A percentile compares a stretch with the other conserved stretches of the same genome.
phyloP scores from a whole-genome alignment of 2,113 vertebrate species.

The Phylloscopus whistleri region DNA sequence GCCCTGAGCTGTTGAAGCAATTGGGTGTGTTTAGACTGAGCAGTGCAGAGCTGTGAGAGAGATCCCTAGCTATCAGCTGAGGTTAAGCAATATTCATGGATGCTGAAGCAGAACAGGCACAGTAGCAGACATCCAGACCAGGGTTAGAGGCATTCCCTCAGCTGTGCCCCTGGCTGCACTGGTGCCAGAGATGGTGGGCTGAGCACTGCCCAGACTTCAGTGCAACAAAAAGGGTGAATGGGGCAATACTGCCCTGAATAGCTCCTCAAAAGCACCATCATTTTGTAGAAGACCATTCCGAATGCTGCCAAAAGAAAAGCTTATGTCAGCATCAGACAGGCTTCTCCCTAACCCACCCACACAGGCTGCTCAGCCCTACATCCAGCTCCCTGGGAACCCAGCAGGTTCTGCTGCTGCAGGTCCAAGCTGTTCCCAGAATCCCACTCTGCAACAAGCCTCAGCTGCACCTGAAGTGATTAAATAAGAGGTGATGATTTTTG shows the following conservation, averaged over 20 bases:
- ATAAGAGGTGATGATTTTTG: conserved; percentile 1
- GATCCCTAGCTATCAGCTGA: neutral
- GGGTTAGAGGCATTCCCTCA: neutral
- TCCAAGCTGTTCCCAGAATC: neutral
- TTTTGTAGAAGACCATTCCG: neutral
- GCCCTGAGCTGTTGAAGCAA: neutral
- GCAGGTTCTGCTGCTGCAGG: neutral
- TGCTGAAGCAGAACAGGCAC: neutral
- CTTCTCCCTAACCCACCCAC: neutral
- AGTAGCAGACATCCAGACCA: neutral
- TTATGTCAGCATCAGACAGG: neutral
- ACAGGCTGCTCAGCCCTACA: neutral
- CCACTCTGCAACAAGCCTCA: neutral
- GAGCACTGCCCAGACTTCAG: neutral
- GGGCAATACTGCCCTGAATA: neutral
- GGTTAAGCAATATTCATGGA: neutral
- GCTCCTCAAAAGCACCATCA: neutral
- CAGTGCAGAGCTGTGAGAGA: neutral
- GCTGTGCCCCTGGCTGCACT: neutral
- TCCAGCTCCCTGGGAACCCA: neutral
- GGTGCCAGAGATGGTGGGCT: neutral
- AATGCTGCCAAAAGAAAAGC: neutral
- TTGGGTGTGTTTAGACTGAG: neutral
- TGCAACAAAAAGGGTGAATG: neutral
- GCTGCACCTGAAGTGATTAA: neutral